Evolutionary conservation across 2,888 invertebrate species (phyloP), one percentile per base, ranked within the genome.

Genomic region (Arge pagana): DNA sequence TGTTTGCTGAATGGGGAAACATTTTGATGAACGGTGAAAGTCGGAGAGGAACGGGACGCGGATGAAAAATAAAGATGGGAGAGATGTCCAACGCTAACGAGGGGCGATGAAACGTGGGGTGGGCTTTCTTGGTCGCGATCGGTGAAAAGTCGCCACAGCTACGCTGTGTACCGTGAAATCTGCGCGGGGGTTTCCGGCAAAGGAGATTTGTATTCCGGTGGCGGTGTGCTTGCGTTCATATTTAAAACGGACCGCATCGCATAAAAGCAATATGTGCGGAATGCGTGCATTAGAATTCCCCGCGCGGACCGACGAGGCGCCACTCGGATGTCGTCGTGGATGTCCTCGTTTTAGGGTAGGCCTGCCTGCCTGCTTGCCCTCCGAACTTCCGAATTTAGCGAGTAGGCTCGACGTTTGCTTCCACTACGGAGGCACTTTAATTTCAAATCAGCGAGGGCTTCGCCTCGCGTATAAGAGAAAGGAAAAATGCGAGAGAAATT

Each of bases 191-290:
- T n/a, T n/a, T n/a, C n/a, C n/a, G n/a, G n/a, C n/a, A n/a, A n/a
- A n/a, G n/a, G n/a, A n/a, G 24, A 33, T 45, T 45, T 45, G 45
- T 45, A 45, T 45, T 45, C 45, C 33, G 33, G 5, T 15, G 4
- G 35, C 23, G 23, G 16, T 35, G 45, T 21, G 33, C 35, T 31
- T 40, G 30, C 33, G 26, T 49, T 31, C 48, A 39, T 50, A 50
- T 50, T 50, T 50, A 50, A 50, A 50, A 50, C 40, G 31, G 50
- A 50, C 40, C 50, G 50, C 33, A 45, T 50, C 50, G 40, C 50
- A 41, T 41, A 18, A 50, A 23, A 41, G 50, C 40, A 50, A 50
- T 50, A 50, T 41, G 50, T 50, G 50, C 40, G 41, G 40, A 50
- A 50, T 50, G 40, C 40, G 31, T 24, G 50, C 41, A 50, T 50